Percentiles rank a stretch among this genome's conserved stretches.
These are phyloP conservation scores for Pissodes strobi DNA, from an alignment of 1,140 invertebrate genomes.

Conservation along the genomic window DNA sequence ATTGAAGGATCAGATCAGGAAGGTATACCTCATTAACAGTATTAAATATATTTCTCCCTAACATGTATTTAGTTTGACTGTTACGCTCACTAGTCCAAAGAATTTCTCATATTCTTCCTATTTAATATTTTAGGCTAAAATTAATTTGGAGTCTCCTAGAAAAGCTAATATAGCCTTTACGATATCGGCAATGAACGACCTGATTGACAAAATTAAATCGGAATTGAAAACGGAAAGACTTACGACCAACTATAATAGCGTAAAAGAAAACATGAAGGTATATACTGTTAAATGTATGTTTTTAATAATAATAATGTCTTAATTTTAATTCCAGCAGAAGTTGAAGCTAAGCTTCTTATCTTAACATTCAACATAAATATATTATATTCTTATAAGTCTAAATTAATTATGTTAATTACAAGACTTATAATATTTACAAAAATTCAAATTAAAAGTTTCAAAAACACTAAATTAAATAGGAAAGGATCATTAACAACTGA, in stretches of 20 bases:
- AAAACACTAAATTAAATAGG: too few relatives aligned
- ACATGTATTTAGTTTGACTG: constrained; percentile 28
- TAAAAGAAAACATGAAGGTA: constrained; percentile 27
- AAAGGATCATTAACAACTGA: too few relatives aligned
- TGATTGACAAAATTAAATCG: constrained; percentile 46
- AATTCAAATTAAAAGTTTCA: too few relatives aligned
- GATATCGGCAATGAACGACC: constrained; percentile 42
- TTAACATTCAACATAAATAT: neutral
- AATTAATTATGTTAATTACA: too few relatives aligned
- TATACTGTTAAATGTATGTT: too few relatives aligned
- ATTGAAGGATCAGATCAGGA: constrained; percentile 35
- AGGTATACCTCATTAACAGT: constrained; percentile 22
- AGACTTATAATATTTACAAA: too few relatives aligned
- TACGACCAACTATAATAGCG: constrained; percentile 11
- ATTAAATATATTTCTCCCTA: constrained; percentile 14
- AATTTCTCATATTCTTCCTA: too few relatives aligned
- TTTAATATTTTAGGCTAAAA: constrained; percentile 24
- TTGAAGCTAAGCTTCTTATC: neutral
- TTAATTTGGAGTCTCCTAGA: constrained; percentile 35
- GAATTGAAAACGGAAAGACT: constrained; percentile 37
- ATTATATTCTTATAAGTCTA: too few relatives aligned
- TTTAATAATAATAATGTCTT: too few relatives aligned
- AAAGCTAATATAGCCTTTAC: constrained; percentile 41
- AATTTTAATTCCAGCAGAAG: too few relatives aligned
- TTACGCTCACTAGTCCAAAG: too few relatives aligned